Percentiles rank a stretch among this genome's conserved stretches.
These are phyloP conservation scores for Philypnodon macrostomus DNA, from an alignment of 2,797 vertebrate species.

Conservation along the genomic window DNA sequence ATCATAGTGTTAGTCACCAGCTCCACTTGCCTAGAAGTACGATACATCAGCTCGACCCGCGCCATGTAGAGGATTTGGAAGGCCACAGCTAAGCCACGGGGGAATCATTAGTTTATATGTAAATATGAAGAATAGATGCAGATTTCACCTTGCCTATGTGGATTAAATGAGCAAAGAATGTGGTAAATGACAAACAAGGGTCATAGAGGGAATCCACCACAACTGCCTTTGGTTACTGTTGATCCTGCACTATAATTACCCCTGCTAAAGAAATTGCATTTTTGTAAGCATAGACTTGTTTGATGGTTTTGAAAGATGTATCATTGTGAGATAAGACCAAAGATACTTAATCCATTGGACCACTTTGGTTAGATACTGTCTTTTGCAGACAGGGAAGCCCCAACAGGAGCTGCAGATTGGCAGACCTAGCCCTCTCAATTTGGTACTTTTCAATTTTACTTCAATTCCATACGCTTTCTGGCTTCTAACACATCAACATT, in stretches of 20 bases:
- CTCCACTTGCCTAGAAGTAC: slow-evolving; percentile 54
- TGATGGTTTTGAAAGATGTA: no score
- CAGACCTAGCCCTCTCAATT: no score
- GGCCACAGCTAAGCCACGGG: slow-evolving; percentile 56
- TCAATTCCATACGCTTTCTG: no score
- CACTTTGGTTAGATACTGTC: no score
- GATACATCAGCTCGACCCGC: slow-evolving; percentile 49
- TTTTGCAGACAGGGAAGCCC: no score
- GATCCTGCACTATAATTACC: slow-evolving; percentile 41
- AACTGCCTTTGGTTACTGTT: slow-evolving; percentile 38
- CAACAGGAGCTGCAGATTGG: no score
- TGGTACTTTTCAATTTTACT: no score
- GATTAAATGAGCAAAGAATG: slow-evolving; percentile 13
- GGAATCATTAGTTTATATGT: slow-evolving; percentile 66
- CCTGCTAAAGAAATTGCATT: background rate
- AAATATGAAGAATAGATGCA: slow-evolving; percentile 65
- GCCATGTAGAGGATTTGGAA: slow-evolving; percentile 48
- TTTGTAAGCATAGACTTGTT: no score
- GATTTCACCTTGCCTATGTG: slow-evolving; percentile 64
- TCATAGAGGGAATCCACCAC: slow-evolving; percentile 25
- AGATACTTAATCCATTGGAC: no score
- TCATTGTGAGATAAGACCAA: no score
- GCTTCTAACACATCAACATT: no score
- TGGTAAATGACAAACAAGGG: slow-evolving; percentile 51
- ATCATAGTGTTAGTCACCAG: slow-evolving; percentile 69